Evolutionary conservation across 2,888 invertebrate genomes (phyloP).

Genomic region (Myathropa florea): DNA sequence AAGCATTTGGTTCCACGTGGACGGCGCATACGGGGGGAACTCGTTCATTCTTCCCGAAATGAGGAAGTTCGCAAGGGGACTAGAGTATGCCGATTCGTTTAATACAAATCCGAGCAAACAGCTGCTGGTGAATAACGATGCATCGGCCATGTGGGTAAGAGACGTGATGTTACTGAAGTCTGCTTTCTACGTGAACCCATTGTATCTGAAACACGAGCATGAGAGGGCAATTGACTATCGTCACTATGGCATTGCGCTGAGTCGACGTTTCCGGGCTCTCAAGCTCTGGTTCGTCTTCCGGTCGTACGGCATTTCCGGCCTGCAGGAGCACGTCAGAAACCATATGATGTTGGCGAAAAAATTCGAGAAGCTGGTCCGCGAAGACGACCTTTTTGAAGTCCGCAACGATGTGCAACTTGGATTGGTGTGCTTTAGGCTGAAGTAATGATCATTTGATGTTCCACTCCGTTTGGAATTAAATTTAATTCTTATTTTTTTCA

Average conservation of each 20-base stretch:
- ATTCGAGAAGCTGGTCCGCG: conserved; percentile 86
- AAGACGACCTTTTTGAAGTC: conserved; percentile 88
- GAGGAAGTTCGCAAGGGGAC: conserved; percentile 84
- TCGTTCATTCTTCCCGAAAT: conserved; percentile 93
- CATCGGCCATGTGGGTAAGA: conserved; percentile 91
- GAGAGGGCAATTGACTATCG: conserved; percentile 87
- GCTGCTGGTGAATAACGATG: conserved; percentile 92
- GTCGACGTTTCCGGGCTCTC: conserved; percentile 90
- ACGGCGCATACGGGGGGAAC: conserved; percentile 93
- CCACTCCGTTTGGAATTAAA: background rate
- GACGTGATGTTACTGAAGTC: conserved; percentile 89
- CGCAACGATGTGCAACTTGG: conserved; percentile 88
- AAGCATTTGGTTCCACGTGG: conserved; percentile 91
- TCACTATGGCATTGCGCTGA: conserved; percentile 94
- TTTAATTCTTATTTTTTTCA: conserved; percentile 70
- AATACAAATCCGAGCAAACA: conserved; percentile 95
- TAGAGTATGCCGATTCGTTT: conserved; percentile 91
- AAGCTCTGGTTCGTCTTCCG: conserved; percentile 94
- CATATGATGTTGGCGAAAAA: conserved; percentile 89
- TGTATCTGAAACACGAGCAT: conserved; percentile 92
- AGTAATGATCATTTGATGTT: conserved; percentile 72
- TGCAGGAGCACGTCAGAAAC: conserved; percentile 92
- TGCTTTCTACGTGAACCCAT: conserved; percentile 92
- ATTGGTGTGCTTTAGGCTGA: conserved; percentile 89
- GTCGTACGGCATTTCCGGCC: conserved; percentile 89